Conservation (phyloP, 2,113 vertebrate species). For the Cairina moschata region DNA sequence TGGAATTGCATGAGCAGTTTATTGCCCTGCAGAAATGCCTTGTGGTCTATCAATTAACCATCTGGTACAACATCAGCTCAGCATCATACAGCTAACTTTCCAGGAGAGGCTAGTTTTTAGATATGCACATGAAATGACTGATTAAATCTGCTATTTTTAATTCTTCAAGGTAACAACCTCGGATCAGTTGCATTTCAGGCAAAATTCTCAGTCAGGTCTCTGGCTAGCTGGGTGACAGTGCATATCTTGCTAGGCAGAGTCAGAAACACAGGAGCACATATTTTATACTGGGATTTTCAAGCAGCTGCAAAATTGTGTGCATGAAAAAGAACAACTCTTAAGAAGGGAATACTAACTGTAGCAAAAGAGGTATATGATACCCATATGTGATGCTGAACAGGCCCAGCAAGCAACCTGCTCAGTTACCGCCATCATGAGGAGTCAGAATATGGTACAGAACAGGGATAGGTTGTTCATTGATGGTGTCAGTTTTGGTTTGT, state of each 20-base stretch:
- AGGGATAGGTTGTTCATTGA: neutral
- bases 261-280: neutral
- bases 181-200: neutral
- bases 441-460: neutral
- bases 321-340: neutral
- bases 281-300: neutral
- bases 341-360: neutral
- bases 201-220: neutral
- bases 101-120: neutral
- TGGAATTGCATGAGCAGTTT: neutral
- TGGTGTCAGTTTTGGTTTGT: neutral
- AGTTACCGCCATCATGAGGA: rapidly evolving
- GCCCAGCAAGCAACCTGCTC: neutral
- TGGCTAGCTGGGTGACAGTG: neutral
- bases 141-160: neutral
- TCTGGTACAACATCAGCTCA: neutral
- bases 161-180: neutral
- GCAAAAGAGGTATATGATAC: neutral
- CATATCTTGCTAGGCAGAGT: neutral
- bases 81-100: neutral
- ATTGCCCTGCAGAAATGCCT: neutral
- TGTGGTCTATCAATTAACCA: neutral
- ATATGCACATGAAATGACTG: neutral
- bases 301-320: neutral
- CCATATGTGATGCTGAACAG: neutral